phyloP scores from a whole-genome alignment of 2,797 vertebrate genomes.

The Muraenolepis orangiensis region DNA sequence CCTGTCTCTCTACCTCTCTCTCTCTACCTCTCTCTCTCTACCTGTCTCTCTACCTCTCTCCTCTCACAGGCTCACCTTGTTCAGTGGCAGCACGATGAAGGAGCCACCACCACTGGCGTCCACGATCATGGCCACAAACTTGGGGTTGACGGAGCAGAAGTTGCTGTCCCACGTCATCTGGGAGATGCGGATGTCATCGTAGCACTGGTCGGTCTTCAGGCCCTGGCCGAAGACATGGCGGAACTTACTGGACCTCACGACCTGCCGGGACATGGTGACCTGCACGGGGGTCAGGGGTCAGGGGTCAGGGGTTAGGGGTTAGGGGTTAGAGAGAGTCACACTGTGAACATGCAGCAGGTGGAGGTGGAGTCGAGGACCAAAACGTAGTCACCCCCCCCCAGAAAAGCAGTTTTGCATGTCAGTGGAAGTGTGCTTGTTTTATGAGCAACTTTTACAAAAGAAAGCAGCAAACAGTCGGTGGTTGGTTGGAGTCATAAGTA shows the following conservation, averaged over 20 bases:
- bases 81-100: slow-evolving; percentile 85
- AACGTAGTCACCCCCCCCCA: too few relatives aligned
- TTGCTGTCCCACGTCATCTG: slow-evolving; percentile 95
- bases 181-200: slow-evolving; percentile 90
- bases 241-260: slow-evolving; percentile 89
- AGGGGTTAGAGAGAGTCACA: not conserved
- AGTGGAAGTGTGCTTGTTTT: not conserved
- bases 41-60: not conserved
- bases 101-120: slow-evolving; percentile 90
- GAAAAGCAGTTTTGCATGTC: not conserved
- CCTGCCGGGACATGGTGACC: slow-evolving; percentile 83
- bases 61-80: slow-evolving; percentile 72
- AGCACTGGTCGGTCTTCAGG: slow-evolving; percentile 86
- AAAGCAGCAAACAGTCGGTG: not conserved
- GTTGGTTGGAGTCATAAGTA: not conserved
- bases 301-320: not conserved
- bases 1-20: not conserved
- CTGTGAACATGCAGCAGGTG: not conserved
- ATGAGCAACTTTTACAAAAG: not conserved
- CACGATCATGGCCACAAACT: slow-evolving; percentile 90
- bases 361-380: not conserved
- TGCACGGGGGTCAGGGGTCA: slow-evolving; percentile 18
- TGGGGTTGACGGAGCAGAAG: slow-evolving; percentile 90
- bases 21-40: too few relatives aligned
- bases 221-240: slow-evolving; percentile 90